Base-by-base conservation (phyloP, 2,888 invertebrate genomes). In the Vanessa cardui region DNA sequence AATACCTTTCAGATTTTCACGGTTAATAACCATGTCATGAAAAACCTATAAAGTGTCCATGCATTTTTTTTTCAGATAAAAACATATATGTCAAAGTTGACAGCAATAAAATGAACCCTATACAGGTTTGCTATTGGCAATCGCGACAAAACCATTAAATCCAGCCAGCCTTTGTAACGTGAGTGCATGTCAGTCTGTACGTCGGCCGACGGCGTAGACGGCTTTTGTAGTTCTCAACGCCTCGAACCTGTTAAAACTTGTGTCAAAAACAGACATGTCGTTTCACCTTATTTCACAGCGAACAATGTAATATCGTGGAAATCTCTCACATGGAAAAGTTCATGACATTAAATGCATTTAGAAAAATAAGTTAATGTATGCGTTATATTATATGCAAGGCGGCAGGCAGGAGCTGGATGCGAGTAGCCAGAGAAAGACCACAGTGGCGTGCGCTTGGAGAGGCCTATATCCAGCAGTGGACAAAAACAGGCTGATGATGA, bases 171-270 rank as follows among this genome's bases (percentile, higher is more conserved):
- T 52, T 52, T 52, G 26, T 39, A 39, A 39, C 39, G 39, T 47
- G 18, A 52, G 26, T 52, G 26, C 52, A 52, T 26, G 52, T 52
- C 52, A 50, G 5, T 21, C 20, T 26, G 26, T 52, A 52, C 52
- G 26, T 26, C 52, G 21, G 26, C 15, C 26, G 26, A 26, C 15
- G 52, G 39, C 26, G 1, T 16, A 31, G 6, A 54, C 15, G 26
- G 52, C 52, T 54, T 54, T 54, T 54, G 52, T 54, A 31, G 31
- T 31, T n/a, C 26, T 16, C 21, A 54, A 54, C 26, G 52, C 15
- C 8, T 54, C 26, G n/a, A 54, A 54, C 26, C 15, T 54, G 26
- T 21, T 31, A 12, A 16, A 54, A 54, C 52, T 31, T 21, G 31
- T 26, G 31, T 54, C 52, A 54, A 54, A 31, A 12, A 16, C 52